Evolutionary conservation across 2,888 invertebrate genomes (phyloP), one percentile per base, ranked within the genome.

Genomic region (Papilio elwesi): DNA sequence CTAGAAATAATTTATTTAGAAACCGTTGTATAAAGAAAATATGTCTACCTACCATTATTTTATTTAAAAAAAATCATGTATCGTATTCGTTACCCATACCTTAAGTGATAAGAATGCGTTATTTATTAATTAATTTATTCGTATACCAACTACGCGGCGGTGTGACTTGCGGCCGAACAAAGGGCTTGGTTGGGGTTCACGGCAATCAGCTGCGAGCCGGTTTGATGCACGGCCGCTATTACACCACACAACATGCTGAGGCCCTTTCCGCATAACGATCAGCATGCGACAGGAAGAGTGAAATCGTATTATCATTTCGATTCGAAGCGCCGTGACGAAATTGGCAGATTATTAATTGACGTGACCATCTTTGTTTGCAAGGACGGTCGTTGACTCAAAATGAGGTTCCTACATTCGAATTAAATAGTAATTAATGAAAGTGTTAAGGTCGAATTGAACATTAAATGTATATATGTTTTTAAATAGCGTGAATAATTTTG

Each of bases 241-340:
- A 66, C 65, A 71, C 71, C 47, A 55, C 15, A 64, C 43, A 63
- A 47, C 64, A 65, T 48, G 10, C 13, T 36, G 26, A 36, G 43
- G 57, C 55, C 62, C 67, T 71, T 71, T 71, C 71, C 71, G 67
- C 67, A 67, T 71, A 52, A 67, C 62, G 66, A 71, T 62, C 26
- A 16, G 11, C 57, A 52, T 62, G 59, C 43, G 59, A 67, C 57
- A 59, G 71, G 66, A 67, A 71, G 71, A 51, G 15, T 47, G 47
- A 55, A 55, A 65, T 57, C n/a, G 12, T 48, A 6, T 12, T 48
- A 36, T 59, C 16, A 12, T 62, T 52, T 47, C 36, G 26, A 16
- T 47, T 55, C 16, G 5, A 38, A 38, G 26, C 36, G 13, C 36
- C 16, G 51, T 43, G 6, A 11, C 47, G 63, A 71, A 62, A 71